Base-by-base conservation (phyloP, 2,113 vertebrate species). In the Neodontobutis hainanensis region DNA sequence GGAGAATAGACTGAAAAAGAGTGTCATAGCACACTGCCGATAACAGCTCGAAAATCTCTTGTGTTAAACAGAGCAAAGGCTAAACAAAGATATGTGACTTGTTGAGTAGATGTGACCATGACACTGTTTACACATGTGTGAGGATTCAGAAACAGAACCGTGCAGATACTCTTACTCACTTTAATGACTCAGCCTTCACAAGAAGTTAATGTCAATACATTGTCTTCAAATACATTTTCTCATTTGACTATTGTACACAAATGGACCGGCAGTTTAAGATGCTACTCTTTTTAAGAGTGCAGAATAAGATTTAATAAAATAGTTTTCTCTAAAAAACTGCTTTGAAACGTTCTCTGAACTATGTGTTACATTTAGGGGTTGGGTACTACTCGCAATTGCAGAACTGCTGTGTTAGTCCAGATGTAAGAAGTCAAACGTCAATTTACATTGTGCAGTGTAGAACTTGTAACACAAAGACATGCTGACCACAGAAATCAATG, bases 401-500 rank as follows among this genome's bases (percentile, higher is more conserved):
- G 61, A 86, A 85, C 35, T 84, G 78, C 85, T 83, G 84, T 59
- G 53, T 68, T 62, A 53, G 80, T 73, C 65, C n/a, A 60, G n/a
- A n/a, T 86, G 85, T 73, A 79, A 63, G 64, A 77, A 73, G 50
- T 35, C 6, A 48, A 15, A 53, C 64, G 53, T 78, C 81, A 57
- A 89, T 92, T 85, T 87, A 82, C 84, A 85, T 87, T 83, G 82
- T 88, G 84, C 75, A 87, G 38, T 75, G 78, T 62, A 53, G 78
- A 83, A 72, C 84, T 81, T 85, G 83, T 74, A 83, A 74, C 75
- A 74, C 62, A 71, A 79, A 78, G 85, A 84, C 70, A 80, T 84
- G 89, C 87, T 88, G 87, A 90, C 80, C 67, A 72, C 71, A 76
- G 84, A 85, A 86, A 88, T 89, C 88, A 85, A 88, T 90, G 82